phyloP scores from a whole-genome alignment of 2,113 vertebrate genomes.

The Sminthopsis crassicaudata region DNA sequence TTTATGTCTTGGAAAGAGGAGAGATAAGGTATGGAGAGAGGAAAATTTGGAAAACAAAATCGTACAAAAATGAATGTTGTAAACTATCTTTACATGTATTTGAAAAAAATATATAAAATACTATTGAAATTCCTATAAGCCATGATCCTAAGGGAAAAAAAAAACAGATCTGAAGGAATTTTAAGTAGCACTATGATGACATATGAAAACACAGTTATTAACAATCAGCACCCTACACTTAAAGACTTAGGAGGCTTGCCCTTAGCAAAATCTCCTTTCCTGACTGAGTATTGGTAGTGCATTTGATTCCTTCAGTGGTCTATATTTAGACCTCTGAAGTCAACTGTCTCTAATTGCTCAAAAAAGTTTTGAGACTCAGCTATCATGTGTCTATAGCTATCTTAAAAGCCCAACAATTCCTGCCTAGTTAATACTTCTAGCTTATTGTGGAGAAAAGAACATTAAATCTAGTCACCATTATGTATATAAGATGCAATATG shows the following conservation, averaged over 20 bases:
- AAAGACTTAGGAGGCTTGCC: not conserved
- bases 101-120: no score
- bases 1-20: no score
- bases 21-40: no score
- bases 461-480: not conserved
- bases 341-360: not conserved
- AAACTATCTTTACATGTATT: no score
- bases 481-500: not conserved
- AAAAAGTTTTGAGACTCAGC: not conserved
- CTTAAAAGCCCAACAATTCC: not conserved
- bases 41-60: no score
- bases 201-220: not conserved
- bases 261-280: not conserved
- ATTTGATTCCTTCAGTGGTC: constrained; percentile 15
- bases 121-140: not conserved
- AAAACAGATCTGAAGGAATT: not conserved
- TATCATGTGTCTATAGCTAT: not conserved
- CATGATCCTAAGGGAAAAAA: not conserved
- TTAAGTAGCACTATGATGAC: not conserved
- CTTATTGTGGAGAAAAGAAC: not conserved
- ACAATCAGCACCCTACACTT: not conserved
- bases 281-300: not conserved
- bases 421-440: constrained; percentile 12
- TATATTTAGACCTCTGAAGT: constrained; percentile 28
- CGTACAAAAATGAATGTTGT: no score